phyloP scores from a whole-genome alignment of 37 sponge, comb jelly and placozoan genomes.

The Eunapius fragilis region DNA sequence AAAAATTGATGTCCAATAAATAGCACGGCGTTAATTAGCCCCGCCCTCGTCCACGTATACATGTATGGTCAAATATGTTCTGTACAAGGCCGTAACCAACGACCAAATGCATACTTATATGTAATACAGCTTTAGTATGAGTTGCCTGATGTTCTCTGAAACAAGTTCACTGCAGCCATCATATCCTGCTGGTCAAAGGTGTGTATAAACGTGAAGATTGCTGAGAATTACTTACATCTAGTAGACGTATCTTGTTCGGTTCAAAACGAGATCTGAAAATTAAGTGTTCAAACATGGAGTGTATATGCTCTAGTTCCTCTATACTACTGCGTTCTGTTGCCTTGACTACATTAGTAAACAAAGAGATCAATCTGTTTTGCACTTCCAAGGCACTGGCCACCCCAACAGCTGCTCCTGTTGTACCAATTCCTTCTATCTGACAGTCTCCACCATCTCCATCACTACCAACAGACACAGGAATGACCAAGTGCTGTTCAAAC shows the following conservation, averaged over 20 bases:
- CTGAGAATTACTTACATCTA: not conserved
- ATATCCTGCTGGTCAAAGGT: not conserved
- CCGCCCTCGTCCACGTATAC: not conserved
- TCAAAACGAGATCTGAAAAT: conserved; percentile 38
- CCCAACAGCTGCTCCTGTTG: not conserved
- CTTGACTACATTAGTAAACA: conserved; percentile 38
- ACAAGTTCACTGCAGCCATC: not conserved
- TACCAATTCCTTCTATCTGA: not conserved
- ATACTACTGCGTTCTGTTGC: conserved; percentile 38
- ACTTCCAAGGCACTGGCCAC: not conserved
- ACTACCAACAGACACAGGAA: not conserved
- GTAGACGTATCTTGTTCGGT: not conserved
- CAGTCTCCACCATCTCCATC: not conserved
- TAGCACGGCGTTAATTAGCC: not conserved
- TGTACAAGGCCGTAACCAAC: no score
- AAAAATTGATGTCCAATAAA: not conserved
- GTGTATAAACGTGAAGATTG: not conserved
- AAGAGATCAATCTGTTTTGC: conserved; percentile 1
- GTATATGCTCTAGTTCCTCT: conserved; percentile 47
- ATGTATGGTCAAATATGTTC: not conserved
- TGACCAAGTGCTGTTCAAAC: not conserved
- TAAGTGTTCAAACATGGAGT: conserved; percentile 50
- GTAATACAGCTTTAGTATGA: not conserved
- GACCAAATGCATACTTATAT: no score
- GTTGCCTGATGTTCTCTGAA: not conserved